phyloP scores from a whole-genome alignment of 1,140 invertebrate species.

The Penaeus chinensis region DNA sequence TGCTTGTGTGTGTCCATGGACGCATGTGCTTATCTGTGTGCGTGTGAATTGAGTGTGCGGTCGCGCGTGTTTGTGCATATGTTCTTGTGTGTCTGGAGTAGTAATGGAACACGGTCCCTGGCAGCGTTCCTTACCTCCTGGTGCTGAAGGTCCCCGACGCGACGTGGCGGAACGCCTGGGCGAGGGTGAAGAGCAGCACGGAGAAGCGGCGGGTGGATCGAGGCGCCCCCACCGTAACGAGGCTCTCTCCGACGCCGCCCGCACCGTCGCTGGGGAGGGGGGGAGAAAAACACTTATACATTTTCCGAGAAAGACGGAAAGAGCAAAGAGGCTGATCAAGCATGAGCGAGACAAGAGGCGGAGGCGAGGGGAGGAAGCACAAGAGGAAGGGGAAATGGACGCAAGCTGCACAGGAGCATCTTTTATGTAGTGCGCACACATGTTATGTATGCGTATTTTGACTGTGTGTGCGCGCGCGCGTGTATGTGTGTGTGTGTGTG shows the following conservation, averaged over 20 bases:
- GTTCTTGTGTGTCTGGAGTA: too few species aligned
- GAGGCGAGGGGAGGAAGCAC: neutral
- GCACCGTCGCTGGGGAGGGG: neutral
- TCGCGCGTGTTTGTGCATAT: too few species aligned
- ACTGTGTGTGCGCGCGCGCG: too few species aligned
- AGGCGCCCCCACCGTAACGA: constrained; percentile 13
- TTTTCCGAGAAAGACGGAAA: too few species aligned
- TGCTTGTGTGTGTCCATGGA: too few species aligned
- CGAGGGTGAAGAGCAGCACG: constrained; percentile 11
- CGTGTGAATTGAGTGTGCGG: too few species aligned
- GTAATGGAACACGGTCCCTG: neutral
- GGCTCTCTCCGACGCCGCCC: neutral
- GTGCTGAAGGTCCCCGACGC: constrained; percentile 26
- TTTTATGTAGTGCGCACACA: too few species aligned
- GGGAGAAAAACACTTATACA: neutral
- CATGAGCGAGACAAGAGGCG: too few species aligned
- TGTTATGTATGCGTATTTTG: too few species aligned
- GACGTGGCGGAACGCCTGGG: constrained; percentile 26
- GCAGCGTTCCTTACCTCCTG: constrained; percentile 22
- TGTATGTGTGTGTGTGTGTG: too few species aligned
- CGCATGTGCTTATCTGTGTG: too few species aligned
- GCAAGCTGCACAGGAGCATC: neutral
- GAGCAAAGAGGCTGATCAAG: too few species aligned
- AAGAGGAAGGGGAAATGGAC: neutral
- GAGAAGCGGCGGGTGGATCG: neutral